Evolutionary conservation across 2,888 invertebrate genomes (phyloP).

Genomic region (Polydrusus pterygomalis): DNA sequence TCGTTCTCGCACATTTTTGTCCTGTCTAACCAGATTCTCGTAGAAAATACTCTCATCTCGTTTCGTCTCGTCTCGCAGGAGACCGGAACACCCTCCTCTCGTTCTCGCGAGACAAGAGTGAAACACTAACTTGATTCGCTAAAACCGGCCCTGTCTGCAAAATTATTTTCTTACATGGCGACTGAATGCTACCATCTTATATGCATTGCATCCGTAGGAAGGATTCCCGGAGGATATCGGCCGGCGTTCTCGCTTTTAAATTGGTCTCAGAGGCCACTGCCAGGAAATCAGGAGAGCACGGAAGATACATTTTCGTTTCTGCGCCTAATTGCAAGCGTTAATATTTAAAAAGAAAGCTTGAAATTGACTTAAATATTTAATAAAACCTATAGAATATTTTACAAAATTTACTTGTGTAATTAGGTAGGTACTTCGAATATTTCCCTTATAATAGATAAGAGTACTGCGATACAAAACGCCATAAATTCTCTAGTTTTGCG

Average conservation of each 20-base stretch:
- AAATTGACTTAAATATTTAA: slow-evolving; percentile 24
- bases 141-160: slow-evolving; percentile 18
- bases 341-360: slow-evolving; percentile 30
- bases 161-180: slow-evolving; percentile 48
- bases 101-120: too few species aligned
- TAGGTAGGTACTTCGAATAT: too few species aligned
- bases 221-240: slow-evolving; percentile 45
- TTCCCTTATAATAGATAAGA: too few species aligned
- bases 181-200: slow-evolving; percentile 50
- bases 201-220: slow-evolving; percentile 52
- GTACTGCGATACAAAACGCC: too few species aligned
- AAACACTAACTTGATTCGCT: too few species aligned
- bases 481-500: too few species aligned
- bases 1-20: too few species aligned
- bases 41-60: too few species aligned
- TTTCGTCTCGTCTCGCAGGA: too few species aligned
- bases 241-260: slow-evolving; percentile 43
- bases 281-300: slow-evolving; percentile 29
- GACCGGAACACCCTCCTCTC: too few species aligned
- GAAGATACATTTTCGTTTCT: slow-evolving; percentile 37
- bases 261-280: slow-evolving; percentile 43
- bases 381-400: background rate
- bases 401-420: too few species aligned
- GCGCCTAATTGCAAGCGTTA: slow-evolving; percentile 40
- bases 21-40: too few species aligned